phyloP scores from a whole-genome alignment of 2,888 invertebrate genomes.

The Synanthedon tipuliformis region DNA sequence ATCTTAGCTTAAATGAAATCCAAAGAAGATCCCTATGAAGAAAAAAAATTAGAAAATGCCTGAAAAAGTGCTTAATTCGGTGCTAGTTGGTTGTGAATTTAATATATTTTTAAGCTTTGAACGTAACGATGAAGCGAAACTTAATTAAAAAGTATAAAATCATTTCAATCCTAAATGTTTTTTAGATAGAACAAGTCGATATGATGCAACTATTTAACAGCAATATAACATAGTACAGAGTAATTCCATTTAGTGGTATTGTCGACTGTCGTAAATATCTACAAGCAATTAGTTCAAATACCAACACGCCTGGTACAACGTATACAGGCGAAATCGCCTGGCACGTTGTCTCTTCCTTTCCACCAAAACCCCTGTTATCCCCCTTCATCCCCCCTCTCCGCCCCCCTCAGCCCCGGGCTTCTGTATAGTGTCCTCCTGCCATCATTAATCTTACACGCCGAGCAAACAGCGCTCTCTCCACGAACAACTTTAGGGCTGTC shows the following conservation, averaged over 20 bases:
- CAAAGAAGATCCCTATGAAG: too few species aligned
- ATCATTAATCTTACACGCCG: conserved; percentile 62
- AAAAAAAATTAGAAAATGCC: too few species aligned
- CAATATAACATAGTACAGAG: too few species aligned
- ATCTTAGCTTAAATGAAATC: too few species aligned
- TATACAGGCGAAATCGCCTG: conserved; percentile 27
- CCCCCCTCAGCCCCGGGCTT: conserved; percentile 14
- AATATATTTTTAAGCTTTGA: too few species aligned
- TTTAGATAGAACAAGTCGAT: too few species aligned
- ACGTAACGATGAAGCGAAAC: too few species aligned
- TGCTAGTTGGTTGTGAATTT: too few species aligned
- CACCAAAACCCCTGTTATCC: not conserved
- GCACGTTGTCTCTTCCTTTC: conserved; percentile 8
- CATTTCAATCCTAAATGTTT: too few species aligned
- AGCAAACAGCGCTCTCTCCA: conserved; percentile 41
- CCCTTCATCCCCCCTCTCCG: conserved; percentile 7
- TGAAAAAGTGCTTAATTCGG: too few species aligned
- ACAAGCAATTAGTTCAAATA: conserved; percentile 39
- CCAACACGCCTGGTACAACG: conserved; percentile 24
- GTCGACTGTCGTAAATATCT: conserved; percentile 31
- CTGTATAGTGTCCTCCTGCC: conserved; percentile 38
- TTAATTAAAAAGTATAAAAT: too few species aligned
- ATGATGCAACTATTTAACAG: too few species aligned
- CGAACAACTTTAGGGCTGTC: conserved; percentile 40
- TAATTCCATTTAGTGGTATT: conserved; percentile 9